A percentile compares a stretch with the other conserved stretches of the same genome.
These are phyloP conservation scores for Diadophis punctatus DNA, from an alignment of 2,113 vertebrate genomes.

Conservation along the genomic window DNA sequence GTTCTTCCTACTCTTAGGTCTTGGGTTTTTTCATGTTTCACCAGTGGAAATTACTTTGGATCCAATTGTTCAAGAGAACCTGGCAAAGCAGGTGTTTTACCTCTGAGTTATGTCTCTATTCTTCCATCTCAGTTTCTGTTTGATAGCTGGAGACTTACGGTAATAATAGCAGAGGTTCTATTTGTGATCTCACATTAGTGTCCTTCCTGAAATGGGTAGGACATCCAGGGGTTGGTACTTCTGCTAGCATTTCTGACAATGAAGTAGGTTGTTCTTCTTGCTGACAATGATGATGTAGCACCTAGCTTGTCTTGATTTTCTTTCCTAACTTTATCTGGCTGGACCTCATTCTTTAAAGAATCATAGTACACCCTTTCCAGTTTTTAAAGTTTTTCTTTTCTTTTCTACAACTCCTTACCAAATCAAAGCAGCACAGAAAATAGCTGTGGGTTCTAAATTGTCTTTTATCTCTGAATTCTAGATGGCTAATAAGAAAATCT, in stretches of 20 bases:
- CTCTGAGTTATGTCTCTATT: neutral
- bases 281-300: neutral
- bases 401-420: neutral
- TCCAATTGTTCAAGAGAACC: neutral
- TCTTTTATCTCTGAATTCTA: neutral
- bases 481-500: neutral
- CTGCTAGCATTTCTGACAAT: neutral
- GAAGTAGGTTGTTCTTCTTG: neutral
- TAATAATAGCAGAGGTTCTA: neutral
- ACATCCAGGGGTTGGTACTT: neutral
- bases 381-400: neutral
- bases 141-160: neutral
- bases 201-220: neutral
- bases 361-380: neutral
- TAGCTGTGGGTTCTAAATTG: neutral
- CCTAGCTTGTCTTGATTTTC: neutral
- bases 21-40: neutral
- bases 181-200: neutral
- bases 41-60: neutral
- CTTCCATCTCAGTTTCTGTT: neutral
- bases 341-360: neutral
- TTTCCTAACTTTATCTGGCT: neutral
- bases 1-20: neutral
- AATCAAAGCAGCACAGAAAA: neutral
- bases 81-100: neutral